Base-by-base conservation (phyloP, 1,140 invertebrate genomes). In the Scaptodrosophila lebanonensis region DNA sequence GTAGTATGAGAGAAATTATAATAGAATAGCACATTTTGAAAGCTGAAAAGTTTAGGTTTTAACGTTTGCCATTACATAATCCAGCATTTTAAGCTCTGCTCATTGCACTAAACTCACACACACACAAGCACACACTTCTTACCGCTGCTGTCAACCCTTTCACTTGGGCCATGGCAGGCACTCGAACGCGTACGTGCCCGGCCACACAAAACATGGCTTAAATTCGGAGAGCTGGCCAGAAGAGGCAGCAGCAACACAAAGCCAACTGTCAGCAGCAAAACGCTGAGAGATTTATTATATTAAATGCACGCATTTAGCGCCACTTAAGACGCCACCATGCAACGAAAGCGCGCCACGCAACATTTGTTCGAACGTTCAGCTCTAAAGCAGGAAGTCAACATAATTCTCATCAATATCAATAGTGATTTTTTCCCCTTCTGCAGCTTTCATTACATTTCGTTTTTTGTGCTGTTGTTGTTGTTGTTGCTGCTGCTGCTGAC, bases 401-500 rank as follows among this genome's bases (percentile, higher is more conserved):
- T 72, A 77, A 77, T 77, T 77, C 72, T 77, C 73, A 77, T 72
- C 76, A 72, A 79, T 77, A 77, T 66, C 73, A 77, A 77, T 79
- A 77, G 70, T 79, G 50, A 39, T 71, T 71, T 72, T 72, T 66
- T n/a, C n/a, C n/a, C n/a, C n/a, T n/a, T n/a, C 61, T 76, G 58
- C 38, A 58, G 72, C 73, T 77, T 79, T 33, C 12, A 13, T 33
- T 33, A 8, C 32, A 33, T 33, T 33, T 77, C 67, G 67, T 48
- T 67, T 66, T 68, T 22, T 8, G n/a, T 45, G n/a, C 27, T 12
- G 44, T 51, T 58, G 53, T 47, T 48, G 43, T 33, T 67, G 17
- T 25, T 38, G 15, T 18, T 66, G 30, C 22, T 59, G 33, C 45
- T 57, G 52, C 8, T 30, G 56, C 12, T 60, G 25, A 20, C 44